Conservation (phyloP, 2,797 vertebrate genomes). For the Streptopelia turtur region DNA sequence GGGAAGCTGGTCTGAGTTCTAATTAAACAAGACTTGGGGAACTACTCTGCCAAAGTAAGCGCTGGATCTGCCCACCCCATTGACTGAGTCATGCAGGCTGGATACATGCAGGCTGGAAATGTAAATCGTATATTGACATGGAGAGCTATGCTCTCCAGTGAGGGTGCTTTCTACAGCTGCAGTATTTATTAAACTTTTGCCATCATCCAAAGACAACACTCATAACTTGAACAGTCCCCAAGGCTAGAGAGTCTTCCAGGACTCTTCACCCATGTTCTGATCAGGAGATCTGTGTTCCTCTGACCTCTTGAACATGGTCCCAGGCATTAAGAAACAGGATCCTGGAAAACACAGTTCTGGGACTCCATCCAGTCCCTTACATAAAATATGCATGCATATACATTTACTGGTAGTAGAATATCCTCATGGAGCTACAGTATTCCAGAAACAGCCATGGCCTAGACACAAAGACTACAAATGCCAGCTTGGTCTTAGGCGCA, state of each 20-base stretch:
- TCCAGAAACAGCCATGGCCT: neutral
- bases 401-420: neutral
- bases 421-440: neutral
- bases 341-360: constrained; percentile 5
- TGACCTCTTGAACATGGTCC: constrained; percentile 22
- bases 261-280: constrained; percentile 13
- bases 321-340: neutral
- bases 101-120: constrained; percentile 26
- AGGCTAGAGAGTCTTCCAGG: constrained; percentile 13
- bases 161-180: constrained; percentile 59
- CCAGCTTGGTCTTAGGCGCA: neutral
- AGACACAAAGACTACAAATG: neutral
- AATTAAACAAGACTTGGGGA: constrained; percentile 63
- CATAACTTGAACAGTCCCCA: constrained; percentile 10
- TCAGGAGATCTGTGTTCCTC: constrained; percentile 18
- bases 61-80: constrained; percentile 44
- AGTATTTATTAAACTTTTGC: constrained; percentile 49
- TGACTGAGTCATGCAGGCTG: constrained; percentile 9
- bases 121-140: constrained; percentile 39
- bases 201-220: constrained; percentile 54
- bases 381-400: neutral
- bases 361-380: constrained; percentile 16
- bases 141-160: constrained; percentile 12
- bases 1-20: constrained; percentile 62
- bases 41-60: constrained; percentile 62